Percentiles rank a stretch among this genome's conserved stretches.
These are phyloP conservation scores for Phaedon cochleariae DNA, from an alignment of 2,888 invertebrate genomes.

Conservation along the genomic window DNA sequence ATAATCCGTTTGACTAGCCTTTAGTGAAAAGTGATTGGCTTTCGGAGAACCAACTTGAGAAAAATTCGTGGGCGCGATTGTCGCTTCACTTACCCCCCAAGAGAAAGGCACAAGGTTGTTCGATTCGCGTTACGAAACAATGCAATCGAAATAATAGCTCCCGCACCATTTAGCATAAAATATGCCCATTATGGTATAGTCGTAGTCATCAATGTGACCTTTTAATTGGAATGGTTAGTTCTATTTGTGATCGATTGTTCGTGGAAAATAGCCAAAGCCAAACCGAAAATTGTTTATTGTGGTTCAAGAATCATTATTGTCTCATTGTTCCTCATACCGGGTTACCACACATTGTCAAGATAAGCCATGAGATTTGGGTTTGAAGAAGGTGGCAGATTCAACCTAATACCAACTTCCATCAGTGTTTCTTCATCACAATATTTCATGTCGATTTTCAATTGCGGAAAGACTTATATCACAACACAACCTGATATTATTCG, in stretches of 20 bases:
- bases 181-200: conserved; percentile 19
- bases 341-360: too few species aligned
- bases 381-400: too few species aligned
- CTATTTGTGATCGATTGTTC: conserved; percentile 14
- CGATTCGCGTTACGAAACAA: conserved; percentile 15
- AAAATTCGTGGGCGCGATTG: conserved; percentile 13
- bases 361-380: too few species aligned
- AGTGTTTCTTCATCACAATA: too few species aligned
- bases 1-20: too few species aligned
- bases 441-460: too few species aligned
- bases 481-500: too few species aligned
- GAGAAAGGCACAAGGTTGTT: conserved; percentile 34
- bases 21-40: background rate
- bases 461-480: too few species aligned
- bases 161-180: conserved; percentile 22
- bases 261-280: background rate
- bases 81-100: conserved; percentile 19
- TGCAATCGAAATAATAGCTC: conserved; percentile 25
- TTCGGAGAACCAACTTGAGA: background rate
- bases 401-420: too few species aligned
- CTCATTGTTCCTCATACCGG: background rate
- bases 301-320: background rate
- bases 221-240: conserved; percentile 12
- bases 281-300: background rate
- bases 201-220: conserved; percentile 28